These are phyloP conservation scores for Pseudopodoces humilis DNA, from an alignment of 2,113 vertebrate genomes.

Conservation along the genomic window DNA sequence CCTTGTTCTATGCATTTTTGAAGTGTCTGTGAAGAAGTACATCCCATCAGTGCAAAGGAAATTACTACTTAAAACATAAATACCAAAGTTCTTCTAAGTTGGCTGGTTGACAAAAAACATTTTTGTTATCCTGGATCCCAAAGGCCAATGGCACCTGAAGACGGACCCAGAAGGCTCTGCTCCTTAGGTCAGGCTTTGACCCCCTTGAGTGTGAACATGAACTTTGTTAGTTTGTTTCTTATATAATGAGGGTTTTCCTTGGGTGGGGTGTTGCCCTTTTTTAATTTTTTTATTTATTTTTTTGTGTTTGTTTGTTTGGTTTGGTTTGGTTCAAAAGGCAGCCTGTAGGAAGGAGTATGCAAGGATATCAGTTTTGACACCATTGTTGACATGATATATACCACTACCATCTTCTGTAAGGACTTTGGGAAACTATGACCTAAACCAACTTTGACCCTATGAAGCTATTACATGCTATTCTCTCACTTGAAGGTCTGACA, in stretches of 20 bases:
- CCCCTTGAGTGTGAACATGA: accelerated
- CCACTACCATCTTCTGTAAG: neutral
- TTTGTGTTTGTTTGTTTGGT: neutral
- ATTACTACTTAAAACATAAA: neutral
- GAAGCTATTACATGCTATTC: neutral
- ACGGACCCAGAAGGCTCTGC: neutral
- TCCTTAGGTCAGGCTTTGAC: neutral
- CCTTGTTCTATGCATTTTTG: neutral
- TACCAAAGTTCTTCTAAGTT: neutral
- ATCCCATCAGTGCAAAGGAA: neutral
- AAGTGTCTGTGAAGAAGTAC: neutral
- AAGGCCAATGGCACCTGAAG: neutral
- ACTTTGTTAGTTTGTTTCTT: neutral
- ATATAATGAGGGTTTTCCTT: neutral
- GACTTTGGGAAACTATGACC: neutral
- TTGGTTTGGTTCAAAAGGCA: neutral
- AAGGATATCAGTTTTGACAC: neutral
- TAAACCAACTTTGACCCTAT: neutral
- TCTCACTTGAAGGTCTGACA: neutral
- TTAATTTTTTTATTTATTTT: accelerated
- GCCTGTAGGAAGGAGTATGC: neutral
- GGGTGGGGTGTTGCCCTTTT: accelerated
- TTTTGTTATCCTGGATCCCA: neutral
- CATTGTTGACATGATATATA: neutral
- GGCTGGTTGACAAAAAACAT: neutral